Base-by-base conservation (phyloP, 2,888 invertebrate species). In the Chymomyza fuscimana region DNA sequence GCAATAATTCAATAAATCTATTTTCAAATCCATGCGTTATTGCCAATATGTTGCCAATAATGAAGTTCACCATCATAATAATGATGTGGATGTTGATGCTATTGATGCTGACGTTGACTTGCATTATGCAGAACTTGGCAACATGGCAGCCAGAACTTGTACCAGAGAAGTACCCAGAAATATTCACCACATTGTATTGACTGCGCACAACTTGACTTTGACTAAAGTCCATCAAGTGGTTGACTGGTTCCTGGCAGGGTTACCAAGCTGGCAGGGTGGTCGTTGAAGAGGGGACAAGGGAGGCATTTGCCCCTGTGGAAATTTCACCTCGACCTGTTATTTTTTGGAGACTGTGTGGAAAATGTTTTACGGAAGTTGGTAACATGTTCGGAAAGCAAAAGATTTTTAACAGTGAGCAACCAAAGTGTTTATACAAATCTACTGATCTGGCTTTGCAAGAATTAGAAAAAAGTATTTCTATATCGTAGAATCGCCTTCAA, bases 1-100 rank as follows among this genome's bases (percentile, higher is more conserved):
- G 87, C 89, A 83, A 89, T 89, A 90, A 90, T 87, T 89, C 91
- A 90, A 90, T 90, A 90, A 90, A 90, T 90, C 88, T 86, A 88
- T 88, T 88, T 86, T 87, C 77, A 81, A 80, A 81, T 81, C 74
- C 80, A 87, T 85, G 86, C 85, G 88, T 85, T 85, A 85, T 85
- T 85, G 88, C 86, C 88, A 88, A 84, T 88, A 88, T 88, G 88
- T 25, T 50, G 59, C 54, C 15, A 19, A 63, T 40, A 29, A 16
- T 19, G 62, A 54, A 46, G 40, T 46, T 19, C 22, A 36, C 19
- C 5, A 62, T 61, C 54, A 46, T 46, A 25, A 52, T 15, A 22
- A 51, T 50, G 59, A 68, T 52, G 52, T 19, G 25, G 52, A 16
- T 74, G 59, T 70, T 72, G 70, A 9, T 29, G 65, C 68, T 79